These are phyloP conservation scores for Andricus grossulariae DNA, from an alignment of 1,140 invertebrate genomes.

Conservation along the genomic window DNA sequence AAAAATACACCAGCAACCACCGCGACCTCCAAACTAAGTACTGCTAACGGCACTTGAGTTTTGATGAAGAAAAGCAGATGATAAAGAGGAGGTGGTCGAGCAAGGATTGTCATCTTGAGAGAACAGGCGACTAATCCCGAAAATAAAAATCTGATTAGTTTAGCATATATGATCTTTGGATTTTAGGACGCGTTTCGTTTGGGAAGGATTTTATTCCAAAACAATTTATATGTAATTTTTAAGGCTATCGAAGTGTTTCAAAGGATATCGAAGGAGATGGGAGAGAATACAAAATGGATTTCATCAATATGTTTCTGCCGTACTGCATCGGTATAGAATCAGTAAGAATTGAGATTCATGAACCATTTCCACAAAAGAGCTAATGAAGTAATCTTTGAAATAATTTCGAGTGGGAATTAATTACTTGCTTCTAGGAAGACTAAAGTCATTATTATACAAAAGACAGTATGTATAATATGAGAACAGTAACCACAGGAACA, in stretches of 20 bases:
- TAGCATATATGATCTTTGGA: neutral
- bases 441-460: constrained; percentile 39
- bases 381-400: neutral
- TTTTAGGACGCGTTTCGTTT: too few species aligned
- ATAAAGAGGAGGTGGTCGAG: neutral
- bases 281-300: too few species aligned
- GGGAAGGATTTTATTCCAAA: too few species aligned
- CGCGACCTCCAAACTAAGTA: constrained; percentile 35
- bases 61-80: constrained; percentile 20
- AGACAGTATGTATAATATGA: constrained; percentile 45
- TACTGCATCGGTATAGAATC: too few species aligned
- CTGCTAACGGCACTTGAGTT: constrained; percentile 27
- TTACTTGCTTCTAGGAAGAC: neutral
- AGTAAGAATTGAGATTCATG: too few species aligned
- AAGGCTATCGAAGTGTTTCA: too few species aligned
- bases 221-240: too few species aligned
- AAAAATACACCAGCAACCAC: constrained; percentile 65
- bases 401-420: neutral
- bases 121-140: neutral
- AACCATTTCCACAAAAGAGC: too few species aligned
- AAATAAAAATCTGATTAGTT: neutral
- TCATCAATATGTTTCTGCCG: too few species aligned
- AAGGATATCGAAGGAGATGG: too few species aligned
- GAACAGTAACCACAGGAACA: constrained; percentile 42
- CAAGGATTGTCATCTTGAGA: neutral